Base-by-base conservation (phyloP, 2,113 vertebrate genomes). In the Tupaia chinensis region DNA sequence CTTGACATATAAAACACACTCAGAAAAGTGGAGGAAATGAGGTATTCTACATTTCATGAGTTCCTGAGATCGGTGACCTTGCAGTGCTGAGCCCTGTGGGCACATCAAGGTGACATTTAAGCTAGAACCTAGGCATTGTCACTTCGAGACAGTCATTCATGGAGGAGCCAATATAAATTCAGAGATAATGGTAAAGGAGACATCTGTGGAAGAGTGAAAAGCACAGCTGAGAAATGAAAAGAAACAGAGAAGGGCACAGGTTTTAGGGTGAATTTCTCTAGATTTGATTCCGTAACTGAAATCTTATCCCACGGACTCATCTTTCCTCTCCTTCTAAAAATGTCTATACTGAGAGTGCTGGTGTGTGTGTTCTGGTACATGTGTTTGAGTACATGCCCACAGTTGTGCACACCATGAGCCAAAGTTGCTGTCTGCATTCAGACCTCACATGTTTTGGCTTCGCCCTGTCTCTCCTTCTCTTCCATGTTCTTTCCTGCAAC, bases 201-300 rank as follows among this genome's bases (percentile, higher is more conserved):
- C 74, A 92, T 89, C 65, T 29, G 10, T 34, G 17, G 13, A 53
- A 10, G 14, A 68, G 9, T 58, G 58, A 27, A 78, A 79, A 29
- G 14, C 17, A 89, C 29, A 89, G 77, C 66, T 79, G 68, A 95
- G 88, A 87, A 73, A n/a, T 60, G 29, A 53, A 15, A 32, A 83
- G 79, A 77, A 54, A 70, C 27, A 29, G 16, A 5, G 17, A 54
- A 80, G 95, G 93, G 73, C 94, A 79, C 17, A 68, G 87, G 96
- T 89, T 77, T 78, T 1, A 32, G 77, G 66, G 22, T 73, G 77
- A 91, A 63, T 84, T 91, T 85, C 61, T 65, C 66, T 56, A 34
- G 29, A 81, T 83, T 34, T 78, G 93, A 97, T 69, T 80, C 66
- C 27, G 86, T 74, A 60, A 78, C 70, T 96, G 97, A 95, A 93